Percentiles rank a stretch among this genome's conserved stretches.
Evolutionary conservation across 2,113 vertebrate genomes (phyloP).

Genomic region (Sinosuthora webbiana): DNA sequence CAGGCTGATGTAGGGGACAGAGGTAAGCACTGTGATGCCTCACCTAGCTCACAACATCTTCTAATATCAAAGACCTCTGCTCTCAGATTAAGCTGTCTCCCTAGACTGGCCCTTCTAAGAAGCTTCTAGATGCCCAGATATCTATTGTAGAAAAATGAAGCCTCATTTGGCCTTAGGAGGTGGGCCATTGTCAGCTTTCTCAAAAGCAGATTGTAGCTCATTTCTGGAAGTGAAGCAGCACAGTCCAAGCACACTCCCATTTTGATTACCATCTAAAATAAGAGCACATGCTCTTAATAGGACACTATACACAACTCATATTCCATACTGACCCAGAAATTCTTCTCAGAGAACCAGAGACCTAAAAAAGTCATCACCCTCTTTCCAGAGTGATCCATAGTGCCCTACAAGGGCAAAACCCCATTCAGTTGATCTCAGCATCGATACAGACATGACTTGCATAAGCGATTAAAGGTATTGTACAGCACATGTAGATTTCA

Average conservation of each 20-base stretch:
- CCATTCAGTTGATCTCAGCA: neutral
- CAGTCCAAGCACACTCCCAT: neutral
- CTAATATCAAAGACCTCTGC: neutral
- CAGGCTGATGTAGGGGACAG: neutral
- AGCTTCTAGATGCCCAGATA: neutral
- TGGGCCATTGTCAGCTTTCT: neutral
- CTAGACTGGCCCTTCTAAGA: neutral
- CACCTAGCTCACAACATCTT: neutral
- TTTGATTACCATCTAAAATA: neutral
- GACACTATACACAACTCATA: neutral
- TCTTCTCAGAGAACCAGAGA: neutral
- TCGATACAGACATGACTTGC: fast-evolving
- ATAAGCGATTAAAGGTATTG: neutral
- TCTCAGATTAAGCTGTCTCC: neutral
- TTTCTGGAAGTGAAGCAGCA: neutral
- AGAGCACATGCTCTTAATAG: neutral
- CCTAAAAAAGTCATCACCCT: neutral
- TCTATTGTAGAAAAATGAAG: neutral
- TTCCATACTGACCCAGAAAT: neutral
- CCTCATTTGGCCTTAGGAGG: neutral
- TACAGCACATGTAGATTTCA: neutral
- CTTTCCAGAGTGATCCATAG: neutral
- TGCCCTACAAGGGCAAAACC: neutral
- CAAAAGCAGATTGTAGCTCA: neutral
- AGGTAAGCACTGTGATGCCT: neutral